Evolutionary conservation across 2,113 vertebrate genomes (phyloP).

Genomic region (Atherinomorus stipes): DNA sequence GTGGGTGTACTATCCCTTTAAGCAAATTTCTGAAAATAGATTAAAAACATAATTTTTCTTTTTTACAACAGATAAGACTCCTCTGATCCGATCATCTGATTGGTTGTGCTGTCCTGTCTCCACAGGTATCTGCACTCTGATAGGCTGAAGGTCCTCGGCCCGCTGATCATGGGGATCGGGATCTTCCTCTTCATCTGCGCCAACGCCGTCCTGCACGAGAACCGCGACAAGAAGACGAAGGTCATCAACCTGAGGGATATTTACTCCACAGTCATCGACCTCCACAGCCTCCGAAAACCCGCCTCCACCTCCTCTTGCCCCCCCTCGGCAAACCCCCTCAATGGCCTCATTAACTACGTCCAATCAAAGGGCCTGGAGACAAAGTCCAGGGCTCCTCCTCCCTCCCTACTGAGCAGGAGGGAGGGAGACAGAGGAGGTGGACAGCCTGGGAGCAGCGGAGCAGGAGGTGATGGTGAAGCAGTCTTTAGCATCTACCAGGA

Average conservation of each 20-base stretch:
- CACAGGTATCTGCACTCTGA: constrained; percentile 91
- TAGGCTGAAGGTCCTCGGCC: constrained; percentile 94
- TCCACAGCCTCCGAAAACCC: constrained; percentile 51
- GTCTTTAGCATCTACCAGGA: constrained; percentile 59
- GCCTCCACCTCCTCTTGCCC: constrained; percentile 6
- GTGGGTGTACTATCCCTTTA: no score
- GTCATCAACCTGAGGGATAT: constrained; percentile 94
- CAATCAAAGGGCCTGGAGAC: constrained; percentile 62
- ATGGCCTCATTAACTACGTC: constrained; percentile 58
- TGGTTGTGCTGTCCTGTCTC: background rate
- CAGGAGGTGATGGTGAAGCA: background rate
- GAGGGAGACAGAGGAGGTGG: constrained; percentile 2
- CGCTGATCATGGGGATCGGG: constrained; percentile 96
- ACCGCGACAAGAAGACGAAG: constrained; percentile 95
- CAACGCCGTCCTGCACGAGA: constrained; percentile 95
- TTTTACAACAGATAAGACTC: no score
- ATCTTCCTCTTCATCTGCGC: constrained; percentile 98
- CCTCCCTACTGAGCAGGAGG: constrained; percentile 21
- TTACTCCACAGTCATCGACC: constrained; percentile 72
- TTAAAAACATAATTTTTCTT: background rate
- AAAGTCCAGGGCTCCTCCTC: constrained; percentile 21
- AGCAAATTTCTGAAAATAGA: no score
- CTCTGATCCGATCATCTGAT: background rate
- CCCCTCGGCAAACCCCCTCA: constrained; percentile 32
- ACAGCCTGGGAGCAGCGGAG: background rate